Percentiles rank a stretch among this genome's conserved stretches.
Evolutionary conservation across 2,797 vertebrate species (phyloP).

Genomic region (Molothrus ater): DNA sequence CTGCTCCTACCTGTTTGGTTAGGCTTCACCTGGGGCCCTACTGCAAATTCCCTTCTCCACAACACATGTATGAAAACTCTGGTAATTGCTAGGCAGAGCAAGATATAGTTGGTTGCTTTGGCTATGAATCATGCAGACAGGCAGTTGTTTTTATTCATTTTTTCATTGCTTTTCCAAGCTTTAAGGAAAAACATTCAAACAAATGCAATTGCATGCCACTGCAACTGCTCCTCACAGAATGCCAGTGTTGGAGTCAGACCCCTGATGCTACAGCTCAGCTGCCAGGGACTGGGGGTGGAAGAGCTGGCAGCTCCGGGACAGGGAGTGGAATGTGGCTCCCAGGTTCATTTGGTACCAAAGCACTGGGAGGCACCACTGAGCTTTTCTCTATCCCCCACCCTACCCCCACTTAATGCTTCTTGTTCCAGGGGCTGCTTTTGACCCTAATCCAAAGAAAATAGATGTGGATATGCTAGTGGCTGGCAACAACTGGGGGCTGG

Average conservation of each 20-base stretch:
- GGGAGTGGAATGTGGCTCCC: rapidly evolving
- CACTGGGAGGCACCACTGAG: background rate
- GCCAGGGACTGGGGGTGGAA: background rate
- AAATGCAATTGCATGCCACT: background rate
- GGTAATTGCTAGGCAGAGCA: background rate
- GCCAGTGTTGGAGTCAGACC: rapidly evolving
- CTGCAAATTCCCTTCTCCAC: background rate
- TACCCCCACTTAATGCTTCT: background rate
- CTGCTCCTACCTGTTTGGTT: background rate
- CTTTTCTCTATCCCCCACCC: background rate
- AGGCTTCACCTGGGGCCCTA: background rate
- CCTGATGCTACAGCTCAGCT: background rate
- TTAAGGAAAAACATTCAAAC: background rate
- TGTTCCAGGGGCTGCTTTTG: background rate
- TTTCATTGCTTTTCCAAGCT: background rate
- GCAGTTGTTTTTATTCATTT: background rate
- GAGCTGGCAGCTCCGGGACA: background rate
- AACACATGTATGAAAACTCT: background rate
- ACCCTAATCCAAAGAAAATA: background rate
- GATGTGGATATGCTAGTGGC: background rate
- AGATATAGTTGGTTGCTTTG: background rate
- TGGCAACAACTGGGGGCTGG: background rate
- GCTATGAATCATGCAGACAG: background rate
- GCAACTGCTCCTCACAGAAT: background rate
- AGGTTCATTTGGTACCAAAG: background rate